Conservation (phyloP, 2,888 invertebrate species). For the Drosophila prolongata region DNA sequence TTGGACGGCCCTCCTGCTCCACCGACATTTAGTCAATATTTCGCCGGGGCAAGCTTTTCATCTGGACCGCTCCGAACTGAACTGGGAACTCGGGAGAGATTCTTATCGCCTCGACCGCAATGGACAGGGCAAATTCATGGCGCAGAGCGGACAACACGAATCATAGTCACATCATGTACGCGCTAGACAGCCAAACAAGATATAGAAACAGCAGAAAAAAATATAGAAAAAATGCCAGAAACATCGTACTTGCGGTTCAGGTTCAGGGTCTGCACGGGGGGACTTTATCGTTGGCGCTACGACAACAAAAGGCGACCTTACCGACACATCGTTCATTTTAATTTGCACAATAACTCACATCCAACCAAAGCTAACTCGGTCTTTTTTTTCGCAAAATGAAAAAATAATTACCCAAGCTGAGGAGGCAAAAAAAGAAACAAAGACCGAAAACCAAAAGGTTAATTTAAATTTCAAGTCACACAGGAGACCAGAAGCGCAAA, state of each 20-base stretch:
- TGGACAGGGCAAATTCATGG: constrained; percentile 69
- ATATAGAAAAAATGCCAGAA: constrained; percentile 25
- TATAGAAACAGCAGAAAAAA: constrained; percentile 40
- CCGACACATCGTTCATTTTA: constrained; percentile 82
- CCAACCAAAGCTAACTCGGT: constrained; percentile 36
- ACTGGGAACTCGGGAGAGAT: constrained; percentile 47
- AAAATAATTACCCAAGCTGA: constrained; percentile 64
- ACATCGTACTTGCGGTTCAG: constrained; percentile 38
- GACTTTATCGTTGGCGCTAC: constrained; percentile 56
- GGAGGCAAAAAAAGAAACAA: constrained; percentile 32
- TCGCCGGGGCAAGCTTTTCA: constrained; percentile 58
- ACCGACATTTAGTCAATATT: constrained; percentile 63
- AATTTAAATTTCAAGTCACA: constrained; percentile 83
- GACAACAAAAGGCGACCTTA: constrained; percentile 70
- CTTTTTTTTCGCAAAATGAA: constrained; percentile 48
- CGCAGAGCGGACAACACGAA: constrained; percentile 44
- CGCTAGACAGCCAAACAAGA: constrained; percentile 58
- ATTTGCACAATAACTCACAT: constrained; percentile 75
- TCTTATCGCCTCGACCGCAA: constrained; percentile 69
- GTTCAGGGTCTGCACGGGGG: constrained; percentile 28
- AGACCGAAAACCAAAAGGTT: constrained; percentile 48
- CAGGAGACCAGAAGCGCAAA: constrained; percentile 46
- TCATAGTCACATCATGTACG: constrained; percentile 79
- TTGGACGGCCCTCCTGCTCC: constrained; percentile 8
- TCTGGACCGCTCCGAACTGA: constrained; percentile 62